Evolutionary conservation across 2,797 vertebrate species (phyloP), one percentile per base, ranked within the genome.

Genomic region (Enteromius mattozi): DNA sequence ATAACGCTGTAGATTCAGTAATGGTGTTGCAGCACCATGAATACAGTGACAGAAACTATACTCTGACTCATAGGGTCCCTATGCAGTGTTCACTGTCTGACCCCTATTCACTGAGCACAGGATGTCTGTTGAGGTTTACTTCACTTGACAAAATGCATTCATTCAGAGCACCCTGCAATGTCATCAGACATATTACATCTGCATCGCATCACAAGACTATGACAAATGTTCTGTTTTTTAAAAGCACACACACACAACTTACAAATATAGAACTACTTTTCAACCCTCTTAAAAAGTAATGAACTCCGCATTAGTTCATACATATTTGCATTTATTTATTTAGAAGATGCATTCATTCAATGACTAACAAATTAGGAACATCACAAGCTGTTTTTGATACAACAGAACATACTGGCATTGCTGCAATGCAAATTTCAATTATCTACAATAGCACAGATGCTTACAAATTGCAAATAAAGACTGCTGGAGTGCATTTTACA

Each of bases 61-160:
- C 49, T 51, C 27, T 30, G 27, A 21, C 45, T 33, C 71, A 19
- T 47, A 51, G 27, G 47, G 16, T 21, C 47, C 9, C 16, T 21
- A 12, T 9, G 0, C 5, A 33, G 47, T 33, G 17, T 21, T 75
- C 71, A 75, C 17, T 75, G 27, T 45, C 68, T 54, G 14, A 16
- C 16, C 6, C 42, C 19, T 35, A 56, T 37, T 54, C 33, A 54
- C 19, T 1, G 19, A 54, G 1, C 47, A n/a, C 72, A 54, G 19
- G 19, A 21, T 75, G 47, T 75, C 72, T 75, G 30, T 54, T 54
- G 17, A 54, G 33, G 47, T 75, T 75, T 21, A 17, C 16, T 74
- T 74, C 45, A 33, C 30, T 17, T 65, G 61, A 65, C 14, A 74
- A 49, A 47, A 75, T 54, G 27, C 6, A 0, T 75, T 75, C 10